Percentiles rank a stretch among this genome's conserved stretches.
Evolutionary conservation across 1,140 invertebrate species (phyloP).

Genomic region (Pachyrhynchus sulphureomaculatus): DNA sequence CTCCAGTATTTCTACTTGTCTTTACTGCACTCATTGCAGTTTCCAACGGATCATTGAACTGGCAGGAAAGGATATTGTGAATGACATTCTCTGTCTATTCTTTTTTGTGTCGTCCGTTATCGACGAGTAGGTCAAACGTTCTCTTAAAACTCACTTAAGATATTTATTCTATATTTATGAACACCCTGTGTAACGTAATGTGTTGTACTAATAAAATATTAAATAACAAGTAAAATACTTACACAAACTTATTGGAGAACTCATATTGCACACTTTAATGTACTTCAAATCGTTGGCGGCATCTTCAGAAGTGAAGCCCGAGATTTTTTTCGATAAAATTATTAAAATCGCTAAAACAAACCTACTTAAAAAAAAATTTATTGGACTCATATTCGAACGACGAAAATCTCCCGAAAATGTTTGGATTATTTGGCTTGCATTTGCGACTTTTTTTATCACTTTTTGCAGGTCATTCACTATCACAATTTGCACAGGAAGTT

Average conservation of each 20-base stretch:
- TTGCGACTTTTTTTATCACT: not conserved
- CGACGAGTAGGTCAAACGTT: no score
- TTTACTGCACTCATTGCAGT: no score
- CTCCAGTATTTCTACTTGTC: no score
- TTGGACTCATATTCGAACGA: not conserved
- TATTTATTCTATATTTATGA: not conserved
- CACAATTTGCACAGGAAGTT: constrained; percentile 1
- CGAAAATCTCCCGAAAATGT: not conserved
- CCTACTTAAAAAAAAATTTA: not conserved
- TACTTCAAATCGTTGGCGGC: constrained; percentile 37
- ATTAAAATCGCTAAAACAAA: not conserved
- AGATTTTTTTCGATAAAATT: not conserved
- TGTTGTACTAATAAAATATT: not conserved
- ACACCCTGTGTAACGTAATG: not conserved
- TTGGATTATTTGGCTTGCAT: not conserved
- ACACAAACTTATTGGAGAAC: constrained; percentile 39
- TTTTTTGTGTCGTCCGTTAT: no score
- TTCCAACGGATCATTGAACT: no score
- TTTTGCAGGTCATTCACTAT: not conserved
- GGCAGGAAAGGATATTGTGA: no score
- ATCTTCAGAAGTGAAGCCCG: constrained; percentile 26
- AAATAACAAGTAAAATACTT: constrained; percentile 29
- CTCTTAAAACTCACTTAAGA: not conserved
- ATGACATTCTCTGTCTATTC: no score
- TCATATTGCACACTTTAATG: constrained; percentile 41